These are phyloP conservation scores for Drosophila sp. DNA, from an alignment of 1,140 invertebrate genomes.

Conservation along the genomic window DNA sequence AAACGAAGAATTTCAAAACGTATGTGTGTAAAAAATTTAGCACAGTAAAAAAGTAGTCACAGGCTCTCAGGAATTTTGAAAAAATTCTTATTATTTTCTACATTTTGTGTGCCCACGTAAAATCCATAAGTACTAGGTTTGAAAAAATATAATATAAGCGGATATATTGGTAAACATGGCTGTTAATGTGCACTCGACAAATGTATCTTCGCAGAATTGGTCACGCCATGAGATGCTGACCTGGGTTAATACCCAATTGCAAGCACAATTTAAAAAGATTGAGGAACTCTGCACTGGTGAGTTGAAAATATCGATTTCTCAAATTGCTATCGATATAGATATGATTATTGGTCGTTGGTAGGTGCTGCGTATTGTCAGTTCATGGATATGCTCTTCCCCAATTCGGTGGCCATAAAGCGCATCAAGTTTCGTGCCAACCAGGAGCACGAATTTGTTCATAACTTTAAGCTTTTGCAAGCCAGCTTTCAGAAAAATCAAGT, in stretches of 20 bases:
- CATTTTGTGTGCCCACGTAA: not conserved
- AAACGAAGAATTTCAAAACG: too few relatives aligned
- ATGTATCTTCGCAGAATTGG: conserved; percentile 19
- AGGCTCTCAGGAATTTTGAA: not conserved
- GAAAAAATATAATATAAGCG: not conserved
- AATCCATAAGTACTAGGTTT: not conserved
- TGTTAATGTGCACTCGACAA: conserved; percentile 37
- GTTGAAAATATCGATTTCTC: not conserved
- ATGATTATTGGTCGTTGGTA: conserved; percentile 1
- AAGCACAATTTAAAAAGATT: conserved; percentile 29
- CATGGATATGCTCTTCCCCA: conserved; percentile 99
- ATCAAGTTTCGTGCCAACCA: conserved; percentile 98
- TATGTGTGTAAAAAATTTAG: conserved; percentile 1
- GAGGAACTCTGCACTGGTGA: conserved; percentile 44
- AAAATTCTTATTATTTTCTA: not conserved
- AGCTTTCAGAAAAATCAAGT: conserved; percentile 97
- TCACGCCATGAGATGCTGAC: conserved; percentile 38
- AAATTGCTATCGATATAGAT: not conserved
- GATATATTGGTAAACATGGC: conserved; percentile 24
- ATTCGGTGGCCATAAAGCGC: conserved; percentile 94
- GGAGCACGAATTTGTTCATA: conserved; percentile 99
- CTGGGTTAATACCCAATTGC: conserved; percentile 34
- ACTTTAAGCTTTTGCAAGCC: conserved; percentile 98
- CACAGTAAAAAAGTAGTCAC: conserved; percentile 1
- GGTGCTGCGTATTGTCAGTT: conserved; percentile 97